These are phyloP conservation scores for Apis cerana DNA, from an alignment of 1,140 invertebrate species.

Conservation along the genomic window DNA sequence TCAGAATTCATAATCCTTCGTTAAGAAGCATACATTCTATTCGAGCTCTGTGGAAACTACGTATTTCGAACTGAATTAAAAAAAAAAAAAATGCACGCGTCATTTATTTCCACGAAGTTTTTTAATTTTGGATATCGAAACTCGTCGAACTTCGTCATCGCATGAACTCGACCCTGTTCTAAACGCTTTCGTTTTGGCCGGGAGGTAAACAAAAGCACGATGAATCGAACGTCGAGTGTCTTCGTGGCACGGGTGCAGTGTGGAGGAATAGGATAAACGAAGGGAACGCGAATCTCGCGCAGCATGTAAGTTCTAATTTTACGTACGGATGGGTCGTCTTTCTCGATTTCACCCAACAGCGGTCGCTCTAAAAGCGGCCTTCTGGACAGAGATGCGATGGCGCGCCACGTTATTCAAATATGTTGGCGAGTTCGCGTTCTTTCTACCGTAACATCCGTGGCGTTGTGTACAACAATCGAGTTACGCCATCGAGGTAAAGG, in stretches of 20 bases:
- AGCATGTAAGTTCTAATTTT: constrained; percentile 62
- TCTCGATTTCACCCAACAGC: constrained; percentile 44
- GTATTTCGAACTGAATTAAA: background rate
- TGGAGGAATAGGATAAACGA: constrained; percentile 55
- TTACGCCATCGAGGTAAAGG: constrained; percentile 36
- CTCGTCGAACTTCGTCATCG: background rate
- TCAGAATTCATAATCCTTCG: background rate
- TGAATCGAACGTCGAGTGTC: constrained; percentile 29
- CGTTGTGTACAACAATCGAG: background rate
- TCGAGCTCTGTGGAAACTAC: background rate
- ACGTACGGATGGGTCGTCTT: constrained; percentile 43
- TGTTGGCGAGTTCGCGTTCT: constrained; percentile 17
- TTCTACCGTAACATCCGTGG: constrained; percentile 24
- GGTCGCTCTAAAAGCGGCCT: constrained; percentile 58
- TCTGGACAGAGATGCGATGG: constrained; percentile 17
- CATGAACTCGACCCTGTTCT: background rate
- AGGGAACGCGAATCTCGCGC: constrained; percentile 52
- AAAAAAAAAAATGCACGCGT: background rate
- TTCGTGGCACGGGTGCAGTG: background rate
- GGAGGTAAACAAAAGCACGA: constrained; percentile 54
- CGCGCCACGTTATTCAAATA: constrained; percentile 55
- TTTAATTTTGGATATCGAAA: background rate
- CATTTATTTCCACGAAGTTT: background rate
- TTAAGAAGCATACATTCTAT: too few relatives aligned
- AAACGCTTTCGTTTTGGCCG: constrained; percentile 4